A percentile compares a stretch with the other conserved stretches of the same genome.
Conservation (phyloP, 1,140 invertebrate genomes). For the Drosophila eugracilis region DNA sequence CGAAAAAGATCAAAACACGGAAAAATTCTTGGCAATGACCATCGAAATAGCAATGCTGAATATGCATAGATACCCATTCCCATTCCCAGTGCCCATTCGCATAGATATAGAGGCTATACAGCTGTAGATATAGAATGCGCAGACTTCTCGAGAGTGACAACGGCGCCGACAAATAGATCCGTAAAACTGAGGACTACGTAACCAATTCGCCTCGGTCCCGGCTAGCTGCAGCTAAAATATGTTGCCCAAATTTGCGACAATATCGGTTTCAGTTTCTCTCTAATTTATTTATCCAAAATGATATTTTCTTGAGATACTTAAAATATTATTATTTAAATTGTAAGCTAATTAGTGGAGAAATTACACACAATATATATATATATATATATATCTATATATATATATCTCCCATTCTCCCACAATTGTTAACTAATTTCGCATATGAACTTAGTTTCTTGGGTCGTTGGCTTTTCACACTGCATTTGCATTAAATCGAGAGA, state of each 20-base stretch:
- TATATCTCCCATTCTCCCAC: too few relatives aligned
- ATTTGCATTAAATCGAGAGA: conserved; percentile 19
- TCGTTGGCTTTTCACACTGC: conserved; percentile 14
- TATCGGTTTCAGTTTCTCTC: background rate
- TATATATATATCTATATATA: too few relatives aligned
- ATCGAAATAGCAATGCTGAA: conserved; percentile 76
- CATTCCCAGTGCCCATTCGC: background rate
- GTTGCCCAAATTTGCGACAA: conserved; percentile 4
- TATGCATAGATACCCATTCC: conserved; percentile 42
- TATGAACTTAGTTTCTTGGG: background rate
- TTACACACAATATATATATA: too few relatives aligned
- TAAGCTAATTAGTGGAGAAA: background rate
- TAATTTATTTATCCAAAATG: too few relatives aligned
- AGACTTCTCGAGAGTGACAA: conserved; percentile 67
- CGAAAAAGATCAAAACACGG: conserved; percentile 77
- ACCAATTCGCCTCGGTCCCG: conserved; percentile 14
- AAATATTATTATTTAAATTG: too few relatives aligned
- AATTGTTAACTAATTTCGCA: conserved; percentile 2
- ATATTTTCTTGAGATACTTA: too few relatives aligned
- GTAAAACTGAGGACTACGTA: conserved; percentile 7
- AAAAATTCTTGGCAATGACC: conserved; percentile 84
- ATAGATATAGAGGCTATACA: background rate
- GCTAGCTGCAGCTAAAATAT: conserved; percentile 31
- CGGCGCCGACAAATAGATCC: conserved; percentile 63
- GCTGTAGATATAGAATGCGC: conserved; percentile 26